Evolutionary conservation across 2,113 vertebrate species (phyloP), one percentile per base, ranked within the genome.

Genomic region (Ia io): DNA sequence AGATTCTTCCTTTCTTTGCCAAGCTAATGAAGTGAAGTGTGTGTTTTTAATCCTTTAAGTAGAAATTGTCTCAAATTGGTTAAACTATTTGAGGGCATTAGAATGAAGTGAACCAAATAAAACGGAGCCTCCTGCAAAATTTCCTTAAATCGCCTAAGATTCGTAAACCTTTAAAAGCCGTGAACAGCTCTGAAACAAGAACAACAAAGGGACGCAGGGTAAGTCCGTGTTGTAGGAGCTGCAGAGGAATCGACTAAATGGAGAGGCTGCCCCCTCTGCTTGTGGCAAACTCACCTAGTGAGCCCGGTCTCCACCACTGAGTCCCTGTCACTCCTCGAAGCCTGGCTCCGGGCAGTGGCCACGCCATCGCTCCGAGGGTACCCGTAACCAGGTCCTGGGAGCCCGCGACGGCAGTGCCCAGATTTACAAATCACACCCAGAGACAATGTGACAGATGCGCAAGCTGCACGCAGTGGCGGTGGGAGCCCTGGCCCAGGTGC

Each of bases 11-110:
- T 83, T 86, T 56, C 44, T 73, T 85, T 88, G 71, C 47, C 28
- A 94, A 96, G 17, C 59, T 49, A 88, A 51, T 82, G 47, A 87
- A 90, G 32, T n/a, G 9, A 20, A 77, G 49, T 71, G 22, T 56
- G 49, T 82, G 83, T 76, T 71, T 53, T 70, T 20, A 80, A 95
- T 96, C 70, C 76, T 93, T 89, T 96, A 91, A 96, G 59, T n/a
- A 93, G 65, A 95, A 94, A 84, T 84, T 84, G 13, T 63, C 53
- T 93, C 77, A 90, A 77, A 87, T 22, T 84, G 30, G 79, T 92
- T 93, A 74, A 73, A 71, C 79, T 79, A 79, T 93, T 76, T 84
- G 56, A 84, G 35, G 70, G n/a, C 69, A 76, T 77, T 73, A 85
- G 90, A 84, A 96, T 47, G 42, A 94, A 96, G 16, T 16, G 63